Evolutionary conservation across 2,113 vertebrate species (phyloP).

Genomic region (Panurus biarmicus): DNA sequence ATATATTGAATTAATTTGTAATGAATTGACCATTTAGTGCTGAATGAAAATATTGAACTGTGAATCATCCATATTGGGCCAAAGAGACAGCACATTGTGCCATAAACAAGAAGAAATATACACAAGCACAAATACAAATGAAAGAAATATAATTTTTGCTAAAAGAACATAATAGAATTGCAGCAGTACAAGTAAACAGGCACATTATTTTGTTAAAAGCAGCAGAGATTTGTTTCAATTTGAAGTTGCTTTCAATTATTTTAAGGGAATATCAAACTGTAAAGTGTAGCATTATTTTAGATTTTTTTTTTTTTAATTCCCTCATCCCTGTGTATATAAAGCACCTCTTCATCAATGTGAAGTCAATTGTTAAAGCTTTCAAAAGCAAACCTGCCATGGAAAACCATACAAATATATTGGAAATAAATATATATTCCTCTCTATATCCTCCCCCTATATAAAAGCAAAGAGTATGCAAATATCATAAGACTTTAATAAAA

Average conservation of each 20-base stretch:
- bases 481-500: constrained; percentile 43
- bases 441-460: not conserved
- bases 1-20: constrained; percentile 17
- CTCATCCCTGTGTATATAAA: not conserved
- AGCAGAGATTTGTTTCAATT: not conserved
- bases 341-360: not conserved
- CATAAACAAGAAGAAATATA: not conserved
- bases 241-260: not conserved
- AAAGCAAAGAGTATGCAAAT: constrained; percentile 25
- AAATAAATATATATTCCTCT: not conserved
- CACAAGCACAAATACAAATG: not conserved
- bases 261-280: not conserved
- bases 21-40: not conserved
- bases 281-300: not conserved
- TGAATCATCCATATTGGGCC: not conserved
- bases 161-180: not conserved
- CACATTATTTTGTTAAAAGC: not conserved
- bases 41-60: not conserved
- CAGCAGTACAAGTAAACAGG: not conserved
- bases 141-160: not conserved
- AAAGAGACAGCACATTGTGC: not conserved
- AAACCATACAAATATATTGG: not conserved
- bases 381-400: not conserved
- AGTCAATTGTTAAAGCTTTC: not conserved
- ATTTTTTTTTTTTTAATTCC: not conserved